phyloP scores from a whole-genome alignment of 2,888 invertebrate species.

The Leptarthrus brevirostris region DNA sequence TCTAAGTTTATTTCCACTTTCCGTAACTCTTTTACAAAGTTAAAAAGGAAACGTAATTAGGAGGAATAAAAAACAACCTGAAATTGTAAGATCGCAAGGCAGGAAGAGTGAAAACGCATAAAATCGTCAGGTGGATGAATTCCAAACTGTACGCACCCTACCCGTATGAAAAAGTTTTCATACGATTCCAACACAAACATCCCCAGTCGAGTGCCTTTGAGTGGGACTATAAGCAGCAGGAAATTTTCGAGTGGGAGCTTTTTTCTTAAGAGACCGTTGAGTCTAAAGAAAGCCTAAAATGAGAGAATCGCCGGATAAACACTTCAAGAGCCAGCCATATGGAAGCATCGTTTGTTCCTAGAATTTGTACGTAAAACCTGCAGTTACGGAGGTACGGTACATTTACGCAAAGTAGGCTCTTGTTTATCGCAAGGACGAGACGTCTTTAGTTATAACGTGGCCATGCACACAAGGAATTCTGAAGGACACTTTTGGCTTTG shows the following conservation, averaged over 20 bases:
- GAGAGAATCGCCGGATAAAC: constrained; percentile 6
- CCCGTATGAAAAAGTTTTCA: not conserved
- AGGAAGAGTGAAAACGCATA: not conserved
- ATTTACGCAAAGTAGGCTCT: constrained; percentile 1
- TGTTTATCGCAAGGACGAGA: not conserved
- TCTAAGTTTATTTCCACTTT: not conserved
- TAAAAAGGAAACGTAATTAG: not conserved
- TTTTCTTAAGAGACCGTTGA: too few species aligned
- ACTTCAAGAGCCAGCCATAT: not conserved
- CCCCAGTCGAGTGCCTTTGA: not conserved
- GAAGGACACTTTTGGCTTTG: too few species aligned
- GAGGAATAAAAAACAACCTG: not conserved
- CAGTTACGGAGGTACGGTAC: not conserved
- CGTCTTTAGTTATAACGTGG: not conserved
- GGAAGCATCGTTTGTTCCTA: not conserved
- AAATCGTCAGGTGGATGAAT: not conserved
- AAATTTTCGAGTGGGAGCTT: constrained; percentile 2
- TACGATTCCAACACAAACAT: not conserved
- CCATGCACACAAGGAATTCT: not conserved
- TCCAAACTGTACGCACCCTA: not conserved
- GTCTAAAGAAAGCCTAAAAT: constrained; percentile 3
- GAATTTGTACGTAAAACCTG: not conserved
- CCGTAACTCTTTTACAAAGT: not conserved
- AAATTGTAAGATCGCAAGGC: not conserved
- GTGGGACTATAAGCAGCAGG: not conserved